phyloP scores from a whole-genome alignment of 1,140 invertebrate species.

The Trichomalopsis sarcophagae region DNA sequence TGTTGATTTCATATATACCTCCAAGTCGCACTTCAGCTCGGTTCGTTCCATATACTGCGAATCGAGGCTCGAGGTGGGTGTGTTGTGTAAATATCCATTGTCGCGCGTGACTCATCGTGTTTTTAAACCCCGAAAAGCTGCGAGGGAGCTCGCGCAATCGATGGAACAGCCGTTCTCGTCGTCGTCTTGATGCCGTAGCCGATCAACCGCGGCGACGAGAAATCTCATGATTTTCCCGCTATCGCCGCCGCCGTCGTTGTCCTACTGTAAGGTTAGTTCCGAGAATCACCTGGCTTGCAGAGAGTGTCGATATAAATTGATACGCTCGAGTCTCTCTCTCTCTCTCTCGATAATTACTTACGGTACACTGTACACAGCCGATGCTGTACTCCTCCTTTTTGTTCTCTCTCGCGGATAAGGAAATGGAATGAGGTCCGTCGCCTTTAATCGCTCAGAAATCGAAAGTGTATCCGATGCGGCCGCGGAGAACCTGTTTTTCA shows the following conservation, averaged over 20 bases:
- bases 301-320: neutral
- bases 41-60: neutral
- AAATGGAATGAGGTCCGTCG: neutral
- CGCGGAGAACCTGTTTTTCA: neutral
- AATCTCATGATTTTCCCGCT: constrained; percentile 4
- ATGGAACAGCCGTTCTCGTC: neutral
- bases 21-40: neutral
- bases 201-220: neutral
- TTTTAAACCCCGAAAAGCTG: neutral
- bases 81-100: neutral
- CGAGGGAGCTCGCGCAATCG: neutral
- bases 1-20: neutral
- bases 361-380: neutral
- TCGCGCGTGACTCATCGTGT: neutral
- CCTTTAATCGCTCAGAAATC: neutral
- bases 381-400: neutral
- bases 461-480: neutral
- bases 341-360: neutral
- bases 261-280: neutral
- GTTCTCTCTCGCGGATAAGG: neutral
- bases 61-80: neutral
- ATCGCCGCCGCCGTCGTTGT: neutral
- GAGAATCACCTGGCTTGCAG: neutral
- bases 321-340: neutral
- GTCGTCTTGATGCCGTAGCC: neutral